Evolutionary conservation across 2,888 invertebrate species (phyloP), one percentile per base, ranked within the genome.

Genomic region (Rhingia campestris): DNA sequence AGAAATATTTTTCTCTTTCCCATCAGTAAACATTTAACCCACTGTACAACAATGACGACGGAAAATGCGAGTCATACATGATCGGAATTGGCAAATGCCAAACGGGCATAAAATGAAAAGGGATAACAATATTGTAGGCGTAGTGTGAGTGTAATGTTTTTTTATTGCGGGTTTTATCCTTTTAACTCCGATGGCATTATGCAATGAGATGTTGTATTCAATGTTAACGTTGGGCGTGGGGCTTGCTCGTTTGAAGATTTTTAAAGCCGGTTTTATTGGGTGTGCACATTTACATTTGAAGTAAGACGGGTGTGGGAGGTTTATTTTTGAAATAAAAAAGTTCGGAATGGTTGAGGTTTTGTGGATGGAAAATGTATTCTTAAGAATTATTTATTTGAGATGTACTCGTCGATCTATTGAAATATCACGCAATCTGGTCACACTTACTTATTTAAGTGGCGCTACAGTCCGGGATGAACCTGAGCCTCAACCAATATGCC

Each of bases 121-220:
- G 45, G 47, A 32, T 37, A 37, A 6, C 12, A 5, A 2, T 6
- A 45, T 22, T 12, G n/a, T 12, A 30, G 22, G 9, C 4, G 30
- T 12, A 7, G 35, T 9, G 33, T n/a, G 43, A 14, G 41, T 22
- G 6, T 12, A 54, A 4, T 49, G 47, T 10, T 30, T 33, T n/a
- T 66, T 74, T 66, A 66, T 53, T 75, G 51, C 43, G 59, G 58
- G 66, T 51, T 43, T 58, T 66, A 64, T 75, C 67, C 59, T 75
- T 67, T 67, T 32, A 35, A 66, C 66, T 67, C 51, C 51, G 43
- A 3, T 14, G 59, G 43, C 67, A 75, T 59, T 66, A 66, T 59
- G 66, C 66, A 67, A 67, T 66, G 59, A 66, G 66, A 74, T 75
- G 75, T 75, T 59, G 53, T 75, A 75, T 75, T 75, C 67, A 66